Conservation (phyloP, 1,140 invertebrate species). For the Cotesia chilonis region DNA sequence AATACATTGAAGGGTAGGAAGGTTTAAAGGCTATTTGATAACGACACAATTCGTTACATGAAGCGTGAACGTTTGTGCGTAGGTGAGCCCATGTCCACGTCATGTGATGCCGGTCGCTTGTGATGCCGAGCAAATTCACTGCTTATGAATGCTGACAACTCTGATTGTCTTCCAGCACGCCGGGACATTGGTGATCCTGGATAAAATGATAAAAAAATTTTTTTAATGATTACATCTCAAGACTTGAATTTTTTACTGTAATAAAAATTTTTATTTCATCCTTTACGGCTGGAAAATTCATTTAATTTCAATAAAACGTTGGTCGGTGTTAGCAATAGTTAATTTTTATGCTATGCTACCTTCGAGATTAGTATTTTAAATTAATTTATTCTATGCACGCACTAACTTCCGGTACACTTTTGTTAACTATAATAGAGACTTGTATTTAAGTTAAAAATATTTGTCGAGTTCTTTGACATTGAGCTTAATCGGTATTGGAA, state of each 20-base stretch:
- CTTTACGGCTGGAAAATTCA: too few relatives aligned
- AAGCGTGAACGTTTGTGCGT: constrained; percentile 72
- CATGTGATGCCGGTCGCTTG: constrained; percentile 75
- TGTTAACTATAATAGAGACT: too few relatives aligned
- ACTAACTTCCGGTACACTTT: too few relatives aligned
- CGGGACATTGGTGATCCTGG: constrained; percentile 59
- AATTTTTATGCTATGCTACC: constrained; percentile 7
- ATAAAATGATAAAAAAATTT: neutral
- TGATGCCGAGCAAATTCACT: constrained; percentile 80
- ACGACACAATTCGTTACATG: constrained; percentile 68
- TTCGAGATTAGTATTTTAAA: too few relatives aligned
- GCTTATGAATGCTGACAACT: constrained; percentile 79
- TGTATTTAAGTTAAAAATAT: too few relatives aligned
- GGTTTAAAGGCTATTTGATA: constrained; percentile 56
- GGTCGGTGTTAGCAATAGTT: neutral
- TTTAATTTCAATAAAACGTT: too few relatives aligned
- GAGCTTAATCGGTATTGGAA: too few relatives aligned
- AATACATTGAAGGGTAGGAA: constrained; percentile 41
- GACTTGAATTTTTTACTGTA: too few relatives aligned
- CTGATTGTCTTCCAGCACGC: constrained; percentile 64
- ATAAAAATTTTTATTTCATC: neutral
- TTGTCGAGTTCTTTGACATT: too few relatives aligned
- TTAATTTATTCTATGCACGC: too few relatives aligned
- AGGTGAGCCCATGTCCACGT: constrained; percentile 75
- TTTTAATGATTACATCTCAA: neutral